Conservation (phyloP, 2,113 vertebrate species). For the Gallinago jamesoni region DNA sequence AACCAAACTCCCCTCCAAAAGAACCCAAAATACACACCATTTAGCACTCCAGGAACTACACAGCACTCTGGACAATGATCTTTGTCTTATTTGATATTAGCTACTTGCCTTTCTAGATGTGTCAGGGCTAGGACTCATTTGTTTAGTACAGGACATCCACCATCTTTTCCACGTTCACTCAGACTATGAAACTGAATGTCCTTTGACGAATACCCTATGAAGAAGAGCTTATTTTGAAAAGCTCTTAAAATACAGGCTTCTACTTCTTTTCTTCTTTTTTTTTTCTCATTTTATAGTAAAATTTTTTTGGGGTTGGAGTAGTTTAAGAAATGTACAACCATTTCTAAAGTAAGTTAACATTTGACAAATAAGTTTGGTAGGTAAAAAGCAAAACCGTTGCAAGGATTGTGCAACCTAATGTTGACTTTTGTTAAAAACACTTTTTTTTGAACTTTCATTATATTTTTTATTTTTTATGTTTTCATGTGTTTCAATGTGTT, state of each 20-base stretch:
- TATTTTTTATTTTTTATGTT: not conserved
- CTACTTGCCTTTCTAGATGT: not conserved
- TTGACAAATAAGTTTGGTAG: not conserved
- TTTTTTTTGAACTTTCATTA: not conserved
- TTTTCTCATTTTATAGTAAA: not conserved
- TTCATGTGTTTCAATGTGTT: not conserved
- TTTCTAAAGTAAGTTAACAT: not conserved
- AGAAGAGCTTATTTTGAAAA: not conserved
- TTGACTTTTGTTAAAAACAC: not conserved
- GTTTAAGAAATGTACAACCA: not conserved
- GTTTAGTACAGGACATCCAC: not conserved
- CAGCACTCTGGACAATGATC: not conserved
- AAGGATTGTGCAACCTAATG: not conserved
- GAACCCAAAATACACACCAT: accelerated
- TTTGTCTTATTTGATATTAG: not conserved
- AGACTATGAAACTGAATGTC: not conserved
- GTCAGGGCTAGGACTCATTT: not conserved
- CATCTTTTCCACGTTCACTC: not conserved
- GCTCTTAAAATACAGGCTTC: not conserved
- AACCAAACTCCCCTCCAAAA: not conserved
- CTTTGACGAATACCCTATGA: not conserved
- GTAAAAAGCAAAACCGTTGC: not conserved
- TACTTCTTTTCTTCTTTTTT: not conserved
- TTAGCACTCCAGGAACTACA: not conserved
- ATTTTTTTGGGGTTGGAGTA: accelerated